Evolutionary conservation across 2,888 invertebrate species (phyloP), one percentile per base, ranked within the genome.

Genomic region (Parnassius smintheus): DNA sequence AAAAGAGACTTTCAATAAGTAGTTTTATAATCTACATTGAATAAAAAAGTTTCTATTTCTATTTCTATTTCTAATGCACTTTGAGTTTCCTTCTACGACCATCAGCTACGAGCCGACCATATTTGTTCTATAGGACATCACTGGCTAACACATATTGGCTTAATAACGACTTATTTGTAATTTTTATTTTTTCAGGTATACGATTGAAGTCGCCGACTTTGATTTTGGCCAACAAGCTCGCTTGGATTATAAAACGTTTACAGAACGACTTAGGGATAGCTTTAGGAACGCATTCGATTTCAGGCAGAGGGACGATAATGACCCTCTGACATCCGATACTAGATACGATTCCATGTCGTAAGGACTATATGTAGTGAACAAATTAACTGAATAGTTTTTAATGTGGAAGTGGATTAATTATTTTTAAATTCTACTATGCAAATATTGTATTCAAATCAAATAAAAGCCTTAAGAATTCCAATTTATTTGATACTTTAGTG

Each of bases 181-280:
- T 25, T 25, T 25, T 25, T 25, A 25, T 59, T 35, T 61, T 82
- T 84, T 7, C 82, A 96, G 96, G 70, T 95, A 95, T 75, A 95
- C 94, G 2, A 93, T 98, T 54, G 98, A 98, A 92, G 97, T 97
- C 12, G 97, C 98, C 0, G 96, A 98, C 83, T 98, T 98, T 77
- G 96, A 98, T 82, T 98, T 98, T 80, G 96, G 97, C 0, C 96
- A 95, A 74, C 94, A 94, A 76, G 94, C 95, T 13, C 96, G 97
- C 70, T 93, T 96, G 86, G 97, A 97, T 76, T 97, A 97, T 81
- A 97, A 96, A 88, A 96, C 97, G 18, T 97, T 98, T 80, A 93
- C 93, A 58, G 97, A 97, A 77, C 93, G 97, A 52, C 92, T 98
- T 1, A 91, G 95, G 49, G 97, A 97, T 70, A 96, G 97, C 52